Evolutionary conservation across 1,140 invertebrate genomes (phyloP), one percentile per base, ranked within the genome.

Genomic region (Aradophagus sp.): DNA sequence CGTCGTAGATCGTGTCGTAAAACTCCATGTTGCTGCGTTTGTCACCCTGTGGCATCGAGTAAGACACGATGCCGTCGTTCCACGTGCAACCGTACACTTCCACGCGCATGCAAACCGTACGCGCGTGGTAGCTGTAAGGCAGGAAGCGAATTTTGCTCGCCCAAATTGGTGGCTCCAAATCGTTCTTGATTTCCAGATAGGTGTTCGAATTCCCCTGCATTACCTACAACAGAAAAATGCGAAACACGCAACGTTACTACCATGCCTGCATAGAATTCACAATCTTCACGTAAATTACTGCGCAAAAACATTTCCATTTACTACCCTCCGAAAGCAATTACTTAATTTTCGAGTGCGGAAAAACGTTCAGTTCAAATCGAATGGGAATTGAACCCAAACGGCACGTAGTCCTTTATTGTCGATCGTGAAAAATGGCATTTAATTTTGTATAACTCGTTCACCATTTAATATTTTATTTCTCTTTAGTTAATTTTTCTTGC

Each of bases 41-140:
- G 63, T 92, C 91, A 67, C 95, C 95, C 61, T 95, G 91, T 62
- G 87, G 83, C 82, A 82, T 84, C 66, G 81, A 82, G 66, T 86
- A 86, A 26, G 83, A 86, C 7, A 86, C 79, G 50, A 86, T 80
- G 1, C 84, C 84, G 47, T 86, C 91, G 82, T 88, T 90, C 88
- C 90, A 93, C 29, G 86, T 85, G 74, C 93, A 95, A 10, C 93
- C 93, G 68, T 93, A 91, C 6, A 95, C 70, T 83, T 96, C 95
- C 8, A 95, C 91, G 39, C 95, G 81, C 90, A 97, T 92, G 86
- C 95, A 96, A 29, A 95, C 92, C 0, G 94, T 96, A 20, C 94
- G 86, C 2, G 90, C 88, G 75, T 95, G 92, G 29, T 92, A 89
- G 74, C 92, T 94, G 86, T 93, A 93, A 5, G 94, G 94, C 32